Conservation (phyloP, 2,888 invertebrate genomes). For the Zootermopsis nevadensis region DNA sequence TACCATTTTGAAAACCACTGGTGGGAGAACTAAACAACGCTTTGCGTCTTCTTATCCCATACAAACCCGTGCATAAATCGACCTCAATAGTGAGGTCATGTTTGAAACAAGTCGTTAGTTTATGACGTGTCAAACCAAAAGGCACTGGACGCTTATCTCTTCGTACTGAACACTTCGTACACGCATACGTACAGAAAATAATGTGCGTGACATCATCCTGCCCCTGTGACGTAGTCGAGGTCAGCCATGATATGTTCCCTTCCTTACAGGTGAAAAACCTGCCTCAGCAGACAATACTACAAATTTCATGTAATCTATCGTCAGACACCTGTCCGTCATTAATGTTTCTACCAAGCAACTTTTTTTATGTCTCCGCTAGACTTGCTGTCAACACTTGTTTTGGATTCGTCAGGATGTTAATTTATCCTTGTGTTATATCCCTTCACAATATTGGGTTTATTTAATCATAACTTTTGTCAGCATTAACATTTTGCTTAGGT, state of each 20-base stretch:
- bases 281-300: background rate
- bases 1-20: too few species aligned
- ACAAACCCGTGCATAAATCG: background rate
- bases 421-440: too few species aligned
- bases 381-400: too few species aligned
- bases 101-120: background rate
- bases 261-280: background rate
- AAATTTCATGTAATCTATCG: background rate
- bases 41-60: too few species aligned
- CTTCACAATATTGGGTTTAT: too few species aligned
- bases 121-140: background rate
- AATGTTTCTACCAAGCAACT: background rate
- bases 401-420: too few species aligned
- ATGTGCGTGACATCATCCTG: background rate
- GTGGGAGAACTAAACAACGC: too few species aligned
- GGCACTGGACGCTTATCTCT: background rate
- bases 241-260: background rate
- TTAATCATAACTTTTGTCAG: too few species aligned
- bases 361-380: too few species aligned
- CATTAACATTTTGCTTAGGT: too few species aligned
- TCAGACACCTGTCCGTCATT: background rate
- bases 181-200: background rate
- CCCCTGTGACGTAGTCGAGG: background rate
- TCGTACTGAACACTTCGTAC: background rate
- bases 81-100: background rate